phyloP scores from a whole-genome alignment of 2,888 invertebrate species.

The Tenthredo amoena region DNA sequence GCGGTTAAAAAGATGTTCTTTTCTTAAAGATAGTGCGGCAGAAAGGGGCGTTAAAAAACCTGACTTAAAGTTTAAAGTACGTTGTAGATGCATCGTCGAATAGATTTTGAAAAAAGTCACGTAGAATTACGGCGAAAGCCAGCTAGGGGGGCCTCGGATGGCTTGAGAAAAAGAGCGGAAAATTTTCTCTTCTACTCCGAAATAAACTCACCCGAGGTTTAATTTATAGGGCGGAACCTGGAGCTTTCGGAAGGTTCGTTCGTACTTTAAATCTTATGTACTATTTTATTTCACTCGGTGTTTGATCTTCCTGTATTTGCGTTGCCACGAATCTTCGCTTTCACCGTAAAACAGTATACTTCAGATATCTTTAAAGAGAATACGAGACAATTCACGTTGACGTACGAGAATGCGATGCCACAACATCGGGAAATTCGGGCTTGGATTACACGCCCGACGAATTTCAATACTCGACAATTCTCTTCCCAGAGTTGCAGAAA shows the following conservation, averaged over 20 bases:
- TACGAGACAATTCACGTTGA: constrained; percentile 30
- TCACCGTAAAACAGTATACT: constrained; percentile 16
- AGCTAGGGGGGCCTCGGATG: constrained; percentile 48
- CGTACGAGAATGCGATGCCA: constrained; percentile 16
- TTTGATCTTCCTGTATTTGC: constrained; percentile 41
- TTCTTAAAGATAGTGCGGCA: constrained; percentile 12
- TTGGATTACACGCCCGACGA: not conserved
- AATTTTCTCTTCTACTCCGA: constrained; percentile 50
- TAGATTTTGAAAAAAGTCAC: constrained; percentile 36
- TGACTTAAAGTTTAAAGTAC: not conserved
- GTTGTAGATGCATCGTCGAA: constrained; percentile 7
- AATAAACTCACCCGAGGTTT: constrained; percentile 20
- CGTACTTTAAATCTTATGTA: constrained; percentile 15
- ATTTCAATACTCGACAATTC: not conserved
- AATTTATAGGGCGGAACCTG: constrained; percentile 37
- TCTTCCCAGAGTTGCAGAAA: not conserved
- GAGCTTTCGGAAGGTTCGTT: constrained; percentile 15
- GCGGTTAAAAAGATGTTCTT: constrained; percentile 25
- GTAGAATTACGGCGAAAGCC: constrained; percentile 50
- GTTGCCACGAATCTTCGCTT: constrained; percentile 8
- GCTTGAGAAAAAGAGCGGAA: constrained; percentile 54
- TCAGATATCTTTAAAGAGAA: not conserved
- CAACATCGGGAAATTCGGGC: not conserved
- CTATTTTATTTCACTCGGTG: constrained; percentile 34
- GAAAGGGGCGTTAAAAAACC: not conserved